Conservation (phyloP, 2,888 invertebrate genomes). For the Lasiommata megera region DNA sequence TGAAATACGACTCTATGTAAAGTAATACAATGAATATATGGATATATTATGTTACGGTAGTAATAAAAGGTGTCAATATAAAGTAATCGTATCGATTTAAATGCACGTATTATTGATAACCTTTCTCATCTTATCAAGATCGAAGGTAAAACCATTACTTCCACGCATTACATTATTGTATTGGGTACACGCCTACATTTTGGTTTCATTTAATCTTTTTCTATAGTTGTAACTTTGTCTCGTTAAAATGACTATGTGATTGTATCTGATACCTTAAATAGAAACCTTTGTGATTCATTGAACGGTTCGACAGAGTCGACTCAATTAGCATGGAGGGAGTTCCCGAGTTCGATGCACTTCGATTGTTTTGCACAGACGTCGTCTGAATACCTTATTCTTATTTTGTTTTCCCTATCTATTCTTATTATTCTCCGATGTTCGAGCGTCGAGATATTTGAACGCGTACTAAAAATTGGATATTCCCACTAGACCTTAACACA, state of each 20-base stretch:
- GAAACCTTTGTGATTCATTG: constrained; percentile 25
- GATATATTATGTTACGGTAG: constrained; percentile 2
- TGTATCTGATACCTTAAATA: constrained; percentile 5
- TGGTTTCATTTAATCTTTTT: not conserved
- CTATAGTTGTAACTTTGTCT: not conserved
- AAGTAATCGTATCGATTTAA: not conserved
- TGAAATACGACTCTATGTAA: not conserved
- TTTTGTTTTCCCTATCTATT: constrained; percentile 28
- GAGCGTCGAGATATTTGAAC: constrained; percentile 11
- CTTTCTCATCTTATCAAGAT: not conserved
- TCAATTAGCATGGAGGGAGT: constrained; percentile 66
- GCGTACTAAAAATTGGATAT: constrained; percentile 7
- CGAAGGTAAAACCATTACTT: not conserved
- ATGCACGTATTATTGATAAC: not conserved
- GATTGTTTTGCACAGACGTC: constrained; percentile 65
- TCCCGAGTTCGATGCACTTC: constrained; percentile 72
- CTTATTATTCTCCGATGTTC: constrained; percentile 19
- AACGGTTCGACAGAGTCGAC: constrained; percentile 35
- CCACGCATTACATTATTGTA: too few species aligned
- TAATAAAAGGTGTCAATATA: not conserved
- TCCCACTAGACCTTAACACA: constrained; percentile 2
- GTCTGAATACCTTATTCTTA: constrained; percentile 66
- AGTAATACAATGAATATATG: not conserved
- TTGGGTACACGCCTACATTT: not conserved
- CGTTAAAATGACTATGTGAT: not conserved